Evolutionary conservation across 2,113 vertebrate species (phyloP).

Genomic region (Cynopterus brachyotis): DNA sequence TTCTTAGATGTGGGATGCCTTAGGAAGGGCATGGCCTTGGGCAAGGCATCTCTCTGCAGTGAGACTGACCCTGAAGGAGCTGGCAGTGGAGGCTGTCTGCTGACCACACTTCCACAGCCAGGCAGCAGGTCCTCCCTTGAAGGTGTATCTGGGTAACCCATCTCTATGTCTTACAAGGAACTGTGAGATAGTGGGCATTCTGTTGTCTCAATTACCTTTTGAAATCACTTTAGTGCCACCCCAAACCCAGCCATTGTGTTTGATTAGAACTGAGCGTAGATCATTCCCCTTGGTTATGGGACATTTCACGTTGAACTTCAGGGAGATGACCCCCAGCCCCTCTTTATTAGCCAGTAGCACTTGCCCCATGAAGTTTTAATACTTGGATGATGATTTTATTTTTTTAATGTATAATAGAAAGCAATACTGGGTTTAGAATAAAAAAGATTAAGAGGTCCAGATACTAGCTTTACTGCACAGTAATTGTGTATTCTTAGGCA

Average conservation of each 20-base stretch:
- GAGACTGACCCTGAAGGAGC: neutral
- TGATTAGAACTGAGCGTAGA: neutral
- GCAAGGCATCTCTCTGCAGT: neutral
- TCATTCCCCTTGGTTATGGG: neutral
- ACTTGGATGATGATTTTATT: neutral
- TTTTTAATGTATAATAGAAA: neutral
- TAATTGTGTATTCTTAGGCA: neutral
- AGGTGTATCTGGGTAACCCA: neutral
- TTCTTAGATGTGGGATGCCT: neutral
- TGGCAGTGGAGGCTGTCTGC: neutral
- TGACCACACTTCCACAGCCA: neutral
- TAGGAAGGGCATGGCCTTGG: neutral
- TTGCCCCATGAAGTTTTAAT: too few species aligned
- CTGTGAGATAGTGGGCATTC: neutral
- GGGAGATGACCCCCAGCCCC: neutral
- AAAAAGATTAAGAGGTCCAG: neutral
- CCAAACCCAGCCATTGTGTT: neutral
- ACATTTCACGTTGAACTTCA: neutral
- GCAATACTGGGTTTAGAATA: neutral
- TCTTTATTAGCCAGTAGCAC: neutral
- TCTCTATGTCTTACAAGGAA: neutral
- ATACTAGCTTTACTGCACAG: neutral
- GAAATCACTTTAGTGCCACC: neutral
- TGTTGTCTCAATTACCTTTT: neutral
- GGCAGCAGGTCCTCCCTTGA: neutral